These are phyloP conservation scores for Nycticryphes semicollaris DNA, from an alignment of 2,113 vertebrate genomes.

Conservation along the genomic window DNA sequence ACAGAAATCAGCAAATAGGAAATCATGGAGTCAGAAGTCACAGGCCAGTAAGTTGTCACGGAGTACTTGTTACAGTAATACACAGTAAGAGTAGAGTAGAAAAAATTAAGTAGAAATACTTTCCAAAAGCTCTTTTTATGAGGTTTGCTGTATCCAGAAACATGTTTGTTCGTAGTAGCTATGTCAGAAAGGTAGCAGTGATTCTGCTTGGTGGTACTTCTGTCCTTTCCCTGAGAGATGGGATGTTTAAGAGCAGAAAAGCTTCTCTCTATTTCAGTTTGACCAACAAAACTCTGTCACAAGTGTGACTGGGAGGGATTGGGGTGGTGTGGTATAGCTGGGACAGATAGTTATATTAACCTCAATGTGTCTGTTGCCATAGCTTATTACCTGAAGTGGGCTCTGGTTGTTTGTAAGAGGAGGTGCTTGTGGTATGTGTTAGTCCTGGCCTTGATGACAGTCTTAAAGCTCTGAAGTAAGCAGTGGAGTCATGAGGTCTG, in stretches of 20 bases:
- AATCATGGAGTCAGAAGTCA: neutral
- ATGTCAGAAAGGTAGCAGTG: neutral
- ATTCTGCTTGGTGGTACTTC: neutral
- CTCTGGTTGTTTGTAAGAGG: neutral
- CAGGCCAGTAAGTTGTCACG: neutral
- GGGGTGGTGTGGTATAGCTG: rapidly evolving
- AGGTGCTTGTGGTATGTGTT: neutral
- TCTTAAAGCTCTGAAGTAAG: neutral
- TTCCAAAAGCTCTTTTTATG: neutral
- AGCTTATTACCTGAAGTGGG: neutral
- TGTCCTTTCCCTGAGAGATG: neutral
- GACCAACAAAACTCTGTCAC: neutral
- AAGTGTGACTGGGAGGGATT: rapidly evolving
- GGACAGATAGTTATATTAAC: neutral
- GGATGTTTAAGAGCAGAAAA: neutral
- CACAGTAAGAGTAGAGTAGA: neutral
- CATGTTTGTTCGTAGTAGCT: neutral
- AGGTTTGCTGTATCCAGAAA: neutral
- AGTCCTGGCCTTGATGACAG: neutral
- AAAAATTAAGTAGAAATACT: neutral
- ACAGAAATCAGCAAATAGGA: neutral
- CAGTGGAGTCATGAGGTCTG: neutral
- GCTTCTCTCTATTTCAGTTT: neutral
- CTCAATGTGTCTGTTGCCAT: neutral
- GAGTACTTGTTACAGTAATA: neutral